These are phyloP conservation scores for Ceratoteleas bidentatus DNA, from an alignment of 1,140 invertebrate genomes.

Conservation along the genomic window DNA sequence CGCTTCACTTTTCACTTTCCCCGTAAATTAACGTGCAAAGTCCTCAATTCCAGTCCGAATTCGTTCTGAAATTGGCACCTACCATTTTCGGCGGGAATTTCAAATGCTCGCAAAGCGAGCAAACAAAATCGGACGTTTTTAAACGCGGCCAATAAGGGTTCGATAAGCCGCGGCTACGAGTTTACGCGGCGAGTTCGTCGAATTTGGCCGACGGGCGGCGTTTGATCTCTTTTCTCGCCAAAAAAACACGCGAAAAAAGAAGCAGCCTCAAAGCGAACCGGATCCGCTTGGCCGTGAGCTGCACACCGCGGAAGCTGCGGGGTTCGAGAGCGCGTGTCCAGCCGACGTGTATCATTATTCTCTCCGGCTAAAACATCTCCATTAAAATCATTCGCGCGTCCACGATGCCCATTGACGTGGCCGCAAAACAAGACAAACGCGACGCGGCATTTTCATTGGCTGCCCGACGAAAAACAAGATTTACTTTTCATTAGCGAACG, in stretches of 20 bases:
- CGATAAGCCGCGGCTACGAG: constrained; percentile 12
- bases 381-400: constrained; percentile 63
- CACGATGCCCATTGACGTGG: constrained; percentile 41
- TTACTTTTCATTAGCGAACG: constrained; percentile 39
- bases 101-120: too few relatives aligned
- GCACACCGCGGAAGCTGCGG: constrained; percentile 58
- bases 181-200: constrained; percentile 38
- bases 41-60: too few relatives aligned
- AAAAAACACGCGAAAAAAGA: constrained; percentile 40
- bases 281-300: constrained; percentile 36
- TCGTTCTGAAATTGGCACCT: too few relatives aligned
- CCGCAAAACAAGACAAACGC: constrained; percentile 11
- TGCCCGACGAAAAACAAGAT: constrained; percentile 43
- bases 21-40: too few relatives aligned
- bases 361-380: constrained; percentile 70
- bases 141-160: constrained; percentile 3
- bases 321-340: constrained; percentile 57
- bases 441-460: constrained; percentile 31
- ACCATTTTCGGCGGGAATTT: too few relatives aligned
- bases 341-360: constrained; percentile 72
- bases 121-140: not conserved
- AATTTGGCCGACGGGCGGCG: constrained; percentile 31
- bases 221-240: constrained; percentile 57
- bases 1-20: too few relatives aligned
- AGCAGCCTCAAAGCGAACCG: constrained; percentile 47